Conservation (phyloP, 2,888 invertebrate genomes). For the Cremastinae sp. region DNA sequence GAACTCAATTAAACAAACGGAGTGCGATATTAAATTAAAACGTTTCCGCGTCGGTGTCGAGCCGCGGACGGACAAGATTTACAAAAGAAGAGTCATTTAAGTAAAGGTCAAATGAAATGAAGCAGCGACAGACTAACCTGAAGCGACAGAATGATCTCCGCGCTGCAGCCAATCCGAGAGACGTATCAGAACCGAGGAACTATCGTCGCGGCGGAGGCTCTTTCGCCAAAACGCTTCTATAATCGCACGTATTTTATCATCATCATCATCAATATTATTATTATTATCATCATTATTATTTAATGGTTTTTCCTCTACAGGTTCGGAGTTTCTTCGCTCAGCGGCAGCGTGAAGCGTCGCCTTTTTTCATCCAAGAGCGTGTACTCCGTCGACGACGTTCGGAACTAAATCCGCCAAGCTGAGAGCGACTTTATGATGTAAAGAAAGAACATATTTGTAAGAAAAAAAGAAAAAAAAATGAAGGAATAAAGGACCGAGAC, state of each 20-base stretch:
- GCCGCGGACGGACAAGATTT: conserved; percentile 28
- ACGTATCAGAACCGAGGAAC: conserved; percentile 42
- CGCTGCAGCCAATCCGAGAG: conserved; percentile 73
- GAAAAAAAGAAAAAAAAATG: neutral
- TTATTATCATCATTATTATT: conserved; percentile 8
- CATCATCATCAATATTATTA: neutral
- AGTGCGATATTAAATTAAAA: neutral
- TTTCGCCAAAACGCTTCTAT: too few species aligned
- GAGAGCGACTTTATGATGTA: conserved; percentile 1
- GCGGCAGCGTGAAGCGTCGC: conserved; percentile 75
- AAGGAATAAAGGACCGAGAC: neutral
- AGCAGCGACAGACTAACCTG: neutral
- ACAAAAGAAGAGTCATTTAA: conserved; percentile 26
- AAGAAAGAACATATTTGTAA: neutral
- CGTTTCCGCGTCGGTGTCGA: conserved; percentile 13
- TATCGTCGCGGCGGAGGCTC: conserved; percentile 7
- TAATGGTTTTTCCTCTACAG: conserved; percentile 16
- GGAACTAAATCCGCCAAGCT: conserved; percentile 65
- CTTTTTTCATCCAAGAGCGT: conserved; percentile 67
- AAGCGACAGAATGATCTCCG: conserved; percentile 73
- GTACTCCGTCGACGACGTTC: conserved; percentile 71
- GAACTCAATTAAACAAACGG: neutral
- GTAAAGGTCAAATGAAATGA: conserved; percentile 69
- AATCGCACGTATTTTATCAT: neutral
- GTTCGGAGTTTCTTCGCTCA: conserved; percentile 48